Evolutionary conservation across 1,140 invertebrate genomes (phyloP).

Genomic region (Caerostris extrusa): DNA sequence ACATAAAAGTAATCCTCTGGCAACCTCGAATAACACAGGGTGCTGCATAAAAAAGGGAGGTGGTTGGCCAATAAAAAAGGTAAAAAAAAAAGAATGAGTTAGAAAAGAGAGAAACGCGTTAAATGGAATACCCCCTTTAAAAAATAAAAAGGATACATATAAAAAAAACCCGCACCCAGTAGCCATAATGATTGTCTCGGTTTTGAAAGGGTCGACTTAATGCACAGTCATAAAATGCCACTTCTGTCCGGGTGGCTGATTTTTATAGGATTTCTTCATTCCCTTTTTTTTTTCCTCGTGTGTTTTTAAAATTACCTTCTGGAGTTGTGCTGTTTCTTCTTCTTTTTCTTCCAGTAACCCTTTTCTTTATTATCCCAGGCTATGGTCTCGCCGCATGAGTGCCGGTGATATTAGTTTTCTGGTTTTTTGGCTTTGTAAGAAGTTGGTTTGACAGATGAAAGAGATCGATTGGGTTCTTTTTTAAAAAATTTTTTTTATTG

Average conservation of each 20-base stretch:
- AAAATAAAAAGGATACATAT: neutral
- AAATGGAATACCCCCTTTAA: neutral
- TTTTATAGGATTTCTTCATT: constrained; percentile 39
- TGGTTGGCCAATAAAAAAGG: neutral
- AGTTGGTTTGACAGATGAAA: neutral
- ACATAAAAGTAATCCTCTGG: neutral
- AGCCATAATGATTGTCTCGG: neutral
- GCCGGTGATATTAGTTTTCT: neutral
- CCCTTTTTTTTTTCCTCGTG: constrained; percentile 23
- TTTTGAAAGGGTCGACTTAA: neutral
- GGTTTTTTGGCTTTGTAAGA: neutral
- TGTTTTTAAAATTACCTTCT: constrained; percentile 13
- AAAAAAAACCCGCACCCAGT: neutral
- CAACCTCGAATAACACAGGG: neutral
- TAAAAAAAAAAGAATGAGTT: neutral
- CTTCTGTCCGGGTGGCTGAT: constrained; percentile 36
- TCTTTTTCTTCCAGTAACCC: neutral
- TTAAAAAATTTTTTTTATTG: neutral
- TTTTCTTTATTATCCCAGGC: constrained; percentile 2
- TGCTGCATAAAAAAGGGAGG: neutral
- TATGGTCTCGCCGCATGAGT: constrained; percentile 9
- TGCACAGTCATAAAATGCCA: constrained; percentile 24
- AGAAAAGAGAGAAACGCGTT: neutral
- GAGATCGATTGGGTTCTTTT: neutral
- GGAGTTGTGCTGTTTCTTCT: neutral